Percentiles rank a stretch among this genome's conserved stretches.
These are phyloP conservation scores for Apis florea DNA, from an alignment of 1,140 invertebrate genomes.

Conservation along the genomic window DNA sequence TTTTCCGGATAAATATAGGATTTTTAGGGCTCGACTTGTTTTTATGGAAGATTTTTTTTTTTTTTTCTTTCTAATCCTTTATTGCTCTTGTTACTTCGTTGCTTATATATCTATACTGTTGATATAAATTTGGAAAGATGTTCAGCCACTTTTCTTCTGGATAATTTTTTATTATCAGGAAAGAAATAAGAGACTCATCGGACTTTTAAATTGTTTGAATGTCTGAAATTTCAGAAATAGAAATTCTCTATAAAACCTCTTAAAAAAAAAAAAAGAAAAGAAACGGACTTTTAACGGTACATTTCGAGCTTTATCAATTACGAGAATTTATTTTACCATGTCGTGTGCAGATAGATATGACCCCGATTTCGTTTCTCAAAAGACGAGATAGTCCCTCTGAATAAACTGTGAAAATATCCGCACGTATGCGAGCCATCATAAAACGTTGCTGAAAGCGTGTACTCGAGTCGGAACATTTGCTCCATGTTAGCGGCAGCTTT, in stretches of 20 bases:
- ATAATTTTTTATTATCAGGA: too few species aligned
- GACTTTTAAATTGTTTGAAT: too few species aligned
- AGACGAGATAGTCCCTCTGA: slow-evolving; percentile 5
- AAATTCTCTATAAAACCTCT: too few species aligned
- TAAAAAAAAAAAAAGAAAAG: too few species aligned
- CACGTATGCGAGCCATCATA: slow-evolving; percentile 44
- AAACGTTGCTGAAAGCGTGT: slow-evolving; percentile 44
- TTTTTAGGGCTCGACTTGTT: background rate
- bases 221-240: too few species aligned
- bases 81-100: too few species aligned
- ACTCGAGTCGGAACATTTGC: slow-evolving; percentile 45
- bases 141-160: too few species aligned
- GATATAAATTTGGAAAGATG: too few species aligned
- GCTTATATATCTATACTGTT: too few species aligned
- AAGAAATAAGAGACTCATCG: too few species aligned
- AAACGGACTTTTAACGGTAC: too few species aligned
- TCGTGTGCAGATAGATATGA: background rate
- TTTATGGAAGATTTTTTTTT: background rate
- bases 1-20: background rate
- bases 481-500: slow-evolving; percentile 38
- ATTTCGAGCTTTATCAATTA: background rate
- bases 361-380: slow-evolving; percentile 8
- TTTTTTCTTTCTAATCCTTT: too few species aligned
- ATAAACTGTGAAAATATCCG: slow-evolving; percentile 50
- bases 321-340: background rate